Evolutionary conservation across 1,140 invertebrate genomes (phyloP).

Genomic region (Brachionus sp.): DNA sequence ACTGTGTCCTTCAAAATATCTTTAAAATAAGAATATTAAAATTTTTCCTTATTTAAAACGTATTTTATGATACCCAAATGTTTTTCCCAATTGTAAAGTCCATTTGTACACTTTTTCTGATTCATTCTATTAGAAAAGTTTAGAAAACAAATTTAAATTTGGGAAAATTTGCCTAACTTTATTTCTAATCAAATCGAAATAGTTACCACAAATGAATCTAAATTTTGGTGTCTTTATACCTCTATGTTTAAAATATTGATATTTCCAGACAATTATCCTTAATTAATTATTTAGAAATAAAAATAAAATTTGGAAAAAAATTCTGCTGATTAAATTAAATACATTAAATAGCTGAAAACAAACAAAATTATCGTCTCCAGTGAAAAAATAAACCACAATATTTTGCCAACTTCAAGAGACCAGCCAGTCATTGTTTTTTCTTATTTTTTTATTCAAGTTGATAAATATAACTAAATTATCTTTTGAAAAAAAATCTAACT

Average conservation of each 20-base stretch:
- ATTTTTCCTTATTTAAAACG: not conserved
- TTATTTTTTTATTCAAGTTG: too few species aligned
- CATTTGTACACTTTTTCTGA: constrained; percentile 49
- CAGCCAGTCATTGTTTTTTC: too few species aligned
- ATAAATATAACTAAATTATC: too few species aligned
- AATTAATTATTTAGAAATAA: not conserved
- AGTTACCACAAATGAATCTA: not conserved
- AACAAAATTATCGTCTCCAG: too few species aligned
- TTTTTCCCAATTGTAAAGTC: constrained; percentile 56
- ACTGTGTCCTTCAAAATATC: constrained; percentile 55
- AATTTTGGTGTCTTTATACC: not conserved
- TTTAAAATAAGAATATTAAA: not conserved
- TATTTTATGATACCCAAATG: constrained; percentile 52
- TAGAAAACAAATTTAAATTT: not conserved
- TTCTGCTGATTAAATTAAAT: too few species aligned
- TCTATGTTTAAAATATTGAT: not conserved
- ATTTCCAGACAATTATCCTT: not conserved
- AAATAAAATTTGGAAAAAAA: not conserved
- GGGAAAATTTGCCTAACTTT: not conserved
- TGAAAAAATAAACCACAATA: too few species aligned
- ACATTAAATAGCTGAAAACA: too few species aligned
- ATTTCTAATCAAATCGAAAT: not conserved
- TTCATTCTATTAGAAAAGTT: not conserved
- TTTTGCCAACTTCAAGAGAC: too few species aligned
- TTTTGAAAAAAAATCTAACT: too few species aligned